A percentile compares a stretch with the other conserved stretches of the same genome.
Conservation (phyloP, 2,888 invertebrate genomes). For the Melipona bicolor region DNA sequence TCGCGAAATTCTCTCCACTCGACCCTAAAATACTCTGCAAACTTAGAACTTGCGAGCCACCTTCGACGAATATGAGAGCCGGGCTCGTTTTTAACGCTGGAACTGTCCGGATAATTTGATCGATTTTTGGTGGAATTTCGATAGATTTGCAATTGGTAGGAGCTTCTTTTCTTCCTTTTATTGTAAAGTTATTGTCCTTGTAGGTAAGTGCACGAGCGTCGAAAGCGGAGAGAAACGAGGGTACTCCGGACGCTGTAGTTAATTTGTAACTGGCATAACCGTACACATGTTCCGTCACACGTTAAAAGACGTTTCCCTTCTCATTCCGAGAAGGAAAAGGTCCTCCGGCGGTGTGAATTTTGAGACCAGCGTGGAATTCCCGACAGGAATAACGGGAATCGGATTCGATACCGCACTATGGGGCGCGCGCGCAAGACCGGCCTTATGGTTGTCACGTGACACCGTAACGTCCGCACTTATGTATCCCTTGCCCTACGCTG, state of each 20-base stretch:
- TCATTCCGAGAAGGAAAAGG: conserved; percentile 36
- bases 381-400: conserved; percentile 50
- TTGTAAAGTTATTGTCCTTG: no score
- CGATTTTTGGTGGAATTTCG: no score
- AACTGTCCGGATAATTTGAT: no score
- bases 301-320: neutral
- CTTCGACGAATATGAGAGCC: no score
- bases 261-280: conserved; percentile 39
- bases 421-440: conserved; percentile 29
- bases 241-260: conserved; percentile 17
- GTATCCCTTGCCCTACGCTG: conserved; percentile 64
- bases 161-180: neutral
- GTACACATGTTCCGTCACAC: neutral
- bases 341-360: conserved; percentile 56
- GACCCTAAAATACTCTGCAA: neutral
- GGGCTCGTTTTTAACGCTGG: no score
- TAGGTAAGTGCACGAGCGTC: no score
- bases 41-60: no score
- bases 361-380: conserved; percentile 48
- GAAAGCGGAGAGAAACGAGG: neutral
- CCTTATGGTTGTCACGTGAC: conserved; percentile 70
- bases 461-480: conserved; percentile 60
- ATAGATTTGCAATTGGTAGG: no score
- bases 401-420: conserved; percentile 28
- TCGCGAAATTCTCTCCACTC: neutral